These are phyloP conservation scores for Sycophila sp. DNA, from an alignment of 1,140 invertebrate species.

Conservation along the genomic window DNA sequence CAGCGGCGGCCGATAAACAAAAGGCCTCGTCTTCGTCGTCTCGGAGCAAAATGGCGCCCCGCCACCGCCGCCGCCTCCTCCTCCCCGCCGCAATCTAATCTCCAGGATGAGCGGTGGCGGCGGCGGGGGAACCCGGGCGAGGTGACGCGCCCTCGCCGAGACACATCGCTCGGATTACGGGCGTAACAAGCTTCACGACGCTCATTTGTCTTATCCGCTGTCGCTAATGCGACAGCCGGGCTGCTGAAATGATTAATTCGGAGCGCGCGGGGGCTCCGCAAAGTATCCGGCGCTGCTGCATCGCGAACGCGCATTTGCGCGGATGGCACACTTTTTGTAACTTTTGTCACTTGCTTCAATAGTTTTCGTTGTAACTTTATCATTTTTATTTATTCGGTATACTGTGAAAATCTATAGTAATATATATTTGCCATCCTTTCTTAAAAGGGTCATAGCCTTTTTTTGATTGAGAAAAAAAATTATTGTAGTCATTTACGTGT, in stretches of 20 bases:
- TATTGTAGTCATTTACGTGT: too few species aligned
- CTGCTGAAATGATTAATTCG: conserved; percentile 67
- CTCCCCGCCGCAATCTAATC: conserved; percentile 56
- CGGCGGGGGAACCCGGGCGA: conserved; percentile 16
- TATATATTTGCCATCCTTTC: too few species aligned
- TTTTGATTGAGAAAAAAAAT: too few species aligned
- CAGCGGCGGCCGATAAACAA: conserved; percentile 11
- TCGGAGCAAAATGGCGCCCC: conserved; percentile 51
- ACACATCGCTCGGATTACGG: conserved; percentile 65
- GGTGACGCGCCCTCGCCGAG: conserved; percentile 38
- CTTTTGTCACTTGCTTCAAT: too few species aligned
- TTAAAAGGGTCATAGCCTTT: too few species aligned
- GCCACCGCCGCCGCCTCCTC: conserved; percentile 13
- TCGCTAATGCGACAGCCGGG: conserved; percentile 64
- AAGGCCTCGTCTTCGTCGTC: not conserved
- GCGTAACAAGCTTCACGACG: conserved; percentile 66
- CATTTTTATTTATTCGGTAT: too few species aligned
- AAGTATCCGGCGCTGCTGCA: conserved; percentile 7
- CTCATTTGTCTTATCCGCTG: conserved; percentile 67
- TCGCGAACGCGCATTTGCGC: too few species aligned
- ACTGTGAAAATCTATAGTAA: too few species aligned
- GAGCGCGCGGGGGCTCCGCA: conserved; percentile 40
- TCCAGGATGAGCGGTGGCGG: conserved; percentile 50
- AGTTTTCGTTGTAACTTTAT: too few species aligned
- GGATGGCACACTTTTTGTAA: too few species aligned